Evolutionary conservation across 2,888 invertebrate genomes (phyloP).

Genomic region (Nemoura dubitans): DNA sequence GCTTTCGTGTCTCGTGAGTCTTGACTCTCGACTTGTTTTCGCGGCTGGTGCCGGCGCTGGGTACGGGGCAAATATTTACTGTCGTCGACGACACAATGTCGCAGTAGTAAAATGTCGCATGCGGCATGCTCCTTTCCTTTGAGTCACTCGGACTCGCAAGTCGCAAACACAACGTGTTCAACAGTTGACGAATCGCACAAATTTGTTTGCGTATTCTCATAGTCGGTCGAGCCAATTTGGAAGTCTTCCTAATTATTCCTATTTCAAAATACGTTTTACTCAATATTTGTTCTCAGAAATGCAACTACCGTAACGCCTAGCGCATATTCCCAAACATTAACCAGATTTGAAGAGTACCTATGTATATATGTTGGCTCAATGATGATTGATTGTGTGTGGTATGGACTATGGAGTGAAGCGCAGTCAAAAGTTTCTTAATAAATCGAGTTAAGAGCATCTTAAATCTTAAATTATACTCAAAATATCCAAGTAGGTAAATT

Average conservation of each 20-base stretch:
- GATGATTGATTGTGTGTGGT: too few species aligned
- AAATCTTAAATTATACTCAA: too few species aligned
- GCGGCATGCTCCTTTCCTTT: background rate
- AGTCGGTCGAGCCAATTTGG: background rate
- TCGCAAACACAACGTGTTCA: background rate
- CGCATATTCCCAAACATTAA: background rate
- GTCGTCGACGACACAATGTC: slow-evolving; percentile 27
- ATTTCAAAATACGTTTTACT: background rate
- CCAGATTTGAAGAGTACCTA: background rate
- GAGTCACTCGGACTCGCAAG: background rate
- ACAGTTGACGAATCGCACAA: background rate
- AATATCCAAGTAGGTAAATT: too few species aligned
- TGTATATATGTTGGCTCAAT: too few species aligned
- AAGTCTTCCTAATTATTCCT: background rate
- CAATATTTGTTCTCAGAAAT: background rate
- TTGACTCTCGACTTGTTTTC: too few species aligned
- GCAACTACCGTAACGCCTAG: background rate
- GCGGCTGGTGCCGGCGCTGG: too few species aligned
- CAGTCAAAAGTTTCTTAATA: too few species aligned
- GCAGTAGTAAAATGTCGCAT: background rate
- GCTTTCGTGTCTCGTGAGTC: too few species aligned
- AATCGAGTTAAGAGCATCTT: too few species aligned
- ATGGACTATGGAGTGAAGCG: too few species aligned
- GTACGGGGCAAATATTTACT: background rate
- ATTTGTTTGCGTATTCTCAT: background rate